Evolutionary conservation across 37 sponge, comb jelly and placozoan genomes (phyloP).

Genomic region (Geodia barretti): DNA sequence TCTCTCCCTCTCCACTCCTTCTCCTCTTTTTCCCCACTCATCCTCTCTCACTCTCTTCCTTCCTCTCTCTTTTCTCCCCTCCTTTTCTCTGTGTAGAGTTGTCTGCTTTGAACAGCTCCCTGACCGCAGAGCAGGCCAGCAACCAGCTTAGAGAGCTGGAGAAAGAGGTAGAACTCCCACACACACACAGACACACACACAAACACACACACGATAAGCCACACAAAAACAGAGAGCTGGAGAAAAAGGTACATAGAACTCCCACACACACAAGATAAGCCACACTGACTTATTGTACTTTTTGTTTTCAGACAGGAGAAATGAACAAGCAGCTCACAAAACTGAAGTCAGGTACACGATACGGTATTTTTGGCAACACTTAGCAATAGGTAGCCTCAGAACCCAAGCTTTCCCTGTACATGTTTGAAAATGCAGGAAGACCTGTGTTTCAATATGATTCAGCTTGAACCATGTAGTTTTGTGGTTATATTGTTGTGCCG

Average conservation of each 20-base stretch:
- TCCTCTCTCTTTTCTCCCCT: background rate
- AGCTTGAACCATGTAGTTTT: no score
- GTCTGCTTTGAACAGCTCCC: constrained; percentile 37
- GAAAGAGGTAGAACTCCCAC: constrained; percentile 6
- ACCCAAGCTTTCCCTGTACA: no score
- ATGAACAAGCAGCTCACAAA: constrained; percentile 22
- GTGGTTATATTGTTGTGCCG: no score
- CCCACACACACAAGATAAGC: background rate
- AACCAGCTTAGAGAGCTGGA: constrained; percentile 39
- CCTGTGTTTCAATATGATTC: no score
- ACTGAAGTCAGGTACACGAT: constrained; percentile 20
- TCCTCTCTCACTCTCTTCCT: background rate
- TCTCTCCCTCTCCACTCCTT: background rate
- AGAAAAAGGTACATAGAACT: background rate
- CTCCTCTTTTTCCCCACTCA: background rate
- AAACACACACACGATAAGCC: no score
- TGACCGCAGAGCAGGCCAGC: constrained; percentile 70
- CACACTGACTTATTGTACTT: background rate
- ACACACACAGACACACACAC: no score
- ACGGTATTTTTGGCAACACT: background rate
- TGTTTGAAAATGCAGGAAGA: no score
- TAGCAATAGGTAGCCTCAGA: no score
- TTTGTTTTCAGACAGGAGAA: background rate
- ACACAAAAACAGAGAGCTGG: no score
- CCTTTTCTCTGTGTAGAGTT: constrained; percentile 27